These are phyloP conservation scores for Nixonia krombeini DNA, from an alignment of 1,140 invertebrate species.

Conservation along the genomic window DNA sequence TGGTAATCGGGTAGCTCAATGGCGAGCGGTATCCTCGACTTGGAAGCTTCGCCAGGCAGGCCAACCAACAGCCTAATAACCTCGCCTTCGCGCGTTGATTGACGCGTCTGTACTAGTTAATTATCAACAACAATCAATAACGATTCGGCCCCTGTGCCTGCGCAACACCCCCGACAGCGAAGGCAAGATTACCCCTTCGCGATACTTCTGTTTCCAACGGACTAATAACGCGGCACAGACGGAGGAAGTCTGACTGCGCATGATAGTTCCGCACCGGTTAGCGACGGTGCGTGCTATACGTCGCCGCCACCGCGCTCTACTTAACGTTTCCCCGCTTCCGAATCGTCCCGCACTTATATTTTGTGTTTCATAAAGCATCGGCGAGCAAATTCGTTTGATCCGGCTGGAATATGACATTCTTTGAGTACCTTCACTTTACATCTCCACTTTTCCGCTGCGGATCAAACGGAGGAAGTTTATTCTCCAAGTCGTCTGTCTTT, in stretches of 20 bases:
- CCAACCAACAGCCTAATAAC: slow-evolving; percentile 70
- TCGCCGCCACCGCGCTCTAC: too few relatives aligned
- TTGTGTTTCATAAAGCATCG: too few relatives aligned
- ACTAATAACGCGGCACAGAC: slow-evolving; percentile 33
- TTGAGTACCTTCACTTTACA: too few relatives aligned
- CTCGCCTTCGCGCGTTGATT: slow-evolving; percentile 65
- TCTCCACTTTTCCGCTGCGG: too few relatives aligned
- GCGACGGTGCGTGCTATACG: slow-evolving; percentile 18
- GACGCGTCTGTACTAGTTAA: slow-evolving; percentile 68
- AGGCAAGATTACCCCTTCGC: slow-evolving; percentile 12
- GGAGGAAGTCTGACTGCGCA: slow-evolving; percentile 37
- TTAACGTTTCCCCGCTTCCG: too few relatives aligned
- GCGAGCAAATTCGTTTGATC: too few relatives aligned
- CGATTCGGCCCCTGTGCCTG: slow-evolving; percentile 40
- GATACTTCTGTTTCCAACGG: slow-evolving; percentile 34
- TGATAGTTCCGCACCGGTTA: slow-evolving; percentile 40
- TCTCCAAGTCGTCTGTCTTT: too few relatives aligned
- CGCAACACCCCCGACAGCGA: slow-evolving; percentile 37
- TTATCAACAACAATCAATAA: slow-evolving; percentile 72
- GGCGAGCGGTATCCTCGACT: slow-evolving; percentile 49
- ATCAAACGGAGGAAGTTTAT: too few relatives aligned
- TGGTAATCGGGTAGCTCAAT: slow-evolving; percentile 66
- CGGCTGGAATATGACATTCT: too few relatives aligned
- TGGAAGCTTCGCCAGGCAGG: slow-evolving; percentile 37
- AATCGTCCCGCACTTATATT: too few relatives aligned